Evolutionary conservation across 2,888 invertebrate genomes (phyloP).

Genomic region (Macropis europaea): DNA sequence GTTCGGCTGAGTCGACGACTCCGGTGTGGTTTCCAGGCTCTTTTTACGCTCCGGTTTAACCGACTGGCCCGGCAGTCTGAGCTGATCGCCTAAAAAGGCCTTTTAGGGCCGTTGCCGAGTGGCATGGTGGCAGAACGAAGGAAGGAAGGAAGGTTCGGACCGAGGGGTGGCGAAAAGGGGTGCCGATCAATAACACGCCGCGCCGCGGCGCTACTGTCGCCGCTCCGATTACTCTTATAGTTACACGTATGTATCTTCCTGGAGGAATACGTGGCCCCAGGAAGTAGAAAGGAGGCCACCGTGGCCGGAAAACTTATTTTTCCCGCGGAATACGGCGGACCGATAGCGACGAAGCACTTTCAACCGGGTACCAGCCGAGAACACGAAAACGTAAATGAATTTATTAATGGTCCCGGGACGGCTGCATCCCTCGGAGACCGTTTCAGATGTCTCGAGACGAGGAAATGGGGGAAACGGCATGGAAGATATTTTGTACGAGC

Average conservation of each 20-base stretch:
- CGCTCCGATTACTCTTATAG: constrained; percentile 60
- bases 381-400: constrained; percentile 1
- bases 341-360: neutral
- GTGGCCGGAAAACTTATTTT: neutral
- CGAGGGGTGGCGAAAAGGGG: constrained; percentile 58
- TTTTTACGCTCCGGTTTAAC: too few relatives aligned
- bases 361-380: neutral
- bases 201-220: constrained; percentile 74
- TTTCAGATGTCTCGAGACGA: neutral
- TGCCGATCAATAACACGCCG: constrained; percentile 79
- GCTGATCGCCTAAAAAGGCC: too few relatives aligned
- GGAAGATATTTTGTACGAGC: too few relatives aligned
- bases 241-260: constrained; percentile 38
- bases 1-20: too few relatives aligned
- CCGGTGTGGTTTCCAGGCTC: too few relatives aligned
- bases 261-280: constrained; percentile 8
- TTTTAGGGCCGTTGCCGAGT: constrained; percentile 69
- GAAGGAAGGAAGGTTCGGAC: constrained; percentile 55
- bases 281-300: too few relatives aligned
- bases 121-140: constrained; percentile 57
- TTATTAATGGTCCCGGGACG: neutral
- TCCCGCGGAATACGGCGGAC: neutral
- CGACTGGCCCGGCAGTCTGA: too few relatives aligned
- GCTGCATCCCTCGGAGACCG: neutral
- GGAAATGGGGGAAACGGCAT: neutral